These are phyloP conservation scores for Leucophenga varia DNA, from an alignment of 1,140 invertebrate genomes.

Conservation along the genomic window DNA sequence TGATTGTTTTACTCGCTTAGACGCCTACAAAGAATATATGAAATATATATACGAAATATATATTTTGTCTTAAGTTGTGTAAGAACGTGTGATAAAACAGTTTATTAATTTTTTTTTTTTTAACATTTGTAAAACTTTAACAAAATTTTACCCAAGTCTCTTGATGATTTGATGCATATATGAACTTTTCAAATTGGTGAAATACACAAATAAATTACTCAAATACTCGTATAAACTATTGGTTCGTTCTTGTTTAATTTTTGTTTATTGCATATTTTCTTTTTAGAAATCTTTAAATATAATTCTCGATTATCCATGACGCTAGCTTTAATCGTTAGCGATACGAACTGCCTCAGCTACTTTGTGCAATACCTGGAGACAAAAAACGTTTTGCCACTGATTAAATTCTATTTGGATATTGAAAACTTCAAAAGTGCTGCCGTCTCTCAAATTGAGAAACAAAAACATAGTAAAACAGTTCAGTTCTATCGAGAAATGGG, in stretches of 20 bases:
- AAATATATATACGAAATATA: no score
- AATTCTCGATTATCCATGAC: conserved; percentile 59
- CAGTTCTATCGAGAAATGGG: neutral
- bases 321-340: conserved; percentile 65
- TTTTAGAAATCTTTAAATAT: conserved; percentile 41
- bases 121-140: no score
- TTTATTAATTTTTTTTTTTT: no score
- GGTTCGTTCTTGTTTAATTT: neutral
- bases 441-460: conserved; percentile 14
- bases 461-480: neutral
- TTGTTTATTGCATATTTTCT: neutral
- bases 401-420: conserved; percentile 75
- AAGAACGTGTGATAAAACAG: no score
- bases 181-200: no score
- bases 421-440: conserved; percentile 63
- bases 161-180: no score
- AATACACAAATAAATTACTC: neutral
- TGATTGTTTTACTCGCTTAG: no score
- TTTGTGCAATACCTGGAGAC: conserved; percentile 75
- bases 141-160: no score
- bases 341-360: conserved; percentile 70
- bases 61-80: no score
- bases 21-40: no score
- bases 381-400: conserved; percentile 59
- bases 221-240: neutral